Percentiles rank a stretch among this genome's conserved stretches.
These are phyloP conservation scores for Anoplius nigerrimus DNA, from an alignment of 2,888 invertebrate genomes.

Conservation along the genomic window DNA sequence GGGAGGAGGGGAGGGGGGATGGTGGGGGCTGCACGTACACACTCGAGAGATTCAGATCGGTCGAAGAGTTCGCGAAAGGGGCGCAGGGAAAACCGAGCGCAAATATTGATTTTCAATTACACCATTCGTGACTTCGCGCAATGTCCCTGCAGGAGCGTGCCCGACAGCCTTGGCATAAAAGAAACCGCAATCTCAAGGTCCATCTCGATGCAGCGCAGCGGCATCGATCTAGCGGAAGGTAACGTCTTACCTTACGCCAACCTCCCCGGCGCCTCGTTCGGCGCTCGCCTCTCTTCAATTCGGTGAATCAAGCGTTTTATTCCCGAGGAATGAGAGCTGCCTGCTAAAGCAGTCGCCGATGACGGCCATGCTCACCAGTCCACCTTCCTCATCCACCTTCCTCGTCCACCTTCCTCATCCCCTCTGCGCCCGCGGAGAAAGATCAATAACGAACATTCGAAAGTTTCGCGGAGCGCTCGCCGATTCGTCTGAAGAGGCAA, in stretches of 20 bases:
- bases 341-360: too few relatives aligned
- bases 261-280: neutral
- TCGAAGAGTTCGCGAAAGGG: constrained; percentile 34
- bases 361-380: too few relatives aligned
- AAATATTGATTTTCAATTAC: constrained; percentile 74
- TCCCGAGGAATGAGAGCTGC: too few relatives aligned
- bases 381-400: too few relatives aligned
- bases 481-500: too few relatives aligned
- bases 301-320: too few relatives aligned
- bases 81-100: constrained; percentile 58
- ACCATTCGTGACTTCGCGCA: constrained; percentile 72
- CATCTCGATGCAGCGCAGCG: constrained; percentile 59
- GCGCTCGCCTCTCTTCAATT: neutral
- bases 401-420: too few relatives aligned
- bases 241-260: constrained; percentile 16
- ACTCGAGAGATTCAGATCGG: constrained; percentile 59
- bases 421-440: too few relatives aligned
- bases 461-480: too few relatives aligned
- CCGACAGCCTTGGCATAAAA: constrained; percentile 67
- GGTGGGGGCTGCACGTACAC: constrained; percentile 32
- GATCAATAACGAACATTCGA: too few relatives aligned
- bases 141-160: constrained; percentile 62
- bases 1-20: neutral
- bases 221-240: constrained; percentile 42
- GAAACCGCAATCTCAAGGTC: constrained; percentile 67